Evolutionary conservation across 2,888 invertebrate species (phyloP).

Genomic region (Scaptomyza caliginosa): DNA sequence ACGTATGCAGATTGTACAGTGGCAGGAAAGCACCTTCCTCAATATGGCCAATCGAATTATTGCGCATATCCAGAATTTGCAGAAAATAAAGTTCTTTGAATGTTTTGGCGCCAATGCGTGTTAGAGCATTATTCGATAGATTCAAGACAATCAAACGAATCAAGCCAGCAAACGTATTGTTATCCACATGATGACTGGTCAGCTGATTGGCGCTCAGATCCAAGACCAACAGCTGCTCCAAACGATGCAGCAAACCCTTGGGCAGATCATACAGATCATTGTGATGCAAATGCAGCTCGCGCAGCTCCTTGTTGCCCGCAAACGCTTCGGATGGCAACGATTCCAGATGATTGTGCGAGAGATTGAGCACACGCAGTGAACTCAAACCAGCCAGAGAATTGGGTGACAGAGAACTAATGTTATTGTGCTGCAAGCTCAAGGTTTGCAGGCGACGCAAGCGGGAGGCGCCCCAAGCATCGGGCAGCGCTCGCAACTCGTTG

Average conservation of each 20-base stretch:
- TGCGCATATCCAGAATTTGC: slow-evolving; percentile 93
- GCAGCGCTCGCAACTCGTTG: slow-evolving; percentile 90
- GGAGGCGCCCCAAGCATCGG: slow-evolving; percentile 90
- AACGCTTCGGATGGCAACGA: slow-evolving; percentile 92
- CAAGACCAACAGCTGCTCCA: slow-evolving; percentile 92
- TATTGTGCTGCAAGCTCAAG: slow-evolving; percentile 92
- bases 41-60: slow-evolving; percentile 94
- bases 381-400: slow-evolving; percentile 92
- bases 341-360: slow-evolving; percentile 93
- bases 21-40: slow-evolving; percentile 95
- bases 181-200: slow-evolving; percentile 92
- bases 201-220: slow-evolving; percentile 94
- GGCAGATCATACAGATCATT: slow-evolving; percentile 93
- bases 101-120: slow-evolving; percentile 91
- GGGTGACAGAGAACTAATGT: slow-evolving; percentile 90
- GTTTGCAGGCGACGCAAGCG: slow-evolving; percentile 91
- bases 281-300: slow-evolving; percentile 93
- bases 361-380: slow-evolving; percentile 91
- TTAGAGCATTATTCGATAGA: slow-evolving; percentile 93
- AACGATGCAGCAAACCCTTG: slow-evolving; percentile 91
- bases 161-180: slow-evolving; percentile 93
- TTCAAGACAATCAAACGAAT: slow-evolving; percentile 93
- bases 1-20: slow-evolving; percentile 93
- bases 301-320: slow-evolving; percentile 91
- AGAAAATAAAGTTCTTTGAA: slow-evolving; percentile 94